Conservation (phyloP, 2,113 vertebrate genomes). For the Catharus bicknelli region DNA sequence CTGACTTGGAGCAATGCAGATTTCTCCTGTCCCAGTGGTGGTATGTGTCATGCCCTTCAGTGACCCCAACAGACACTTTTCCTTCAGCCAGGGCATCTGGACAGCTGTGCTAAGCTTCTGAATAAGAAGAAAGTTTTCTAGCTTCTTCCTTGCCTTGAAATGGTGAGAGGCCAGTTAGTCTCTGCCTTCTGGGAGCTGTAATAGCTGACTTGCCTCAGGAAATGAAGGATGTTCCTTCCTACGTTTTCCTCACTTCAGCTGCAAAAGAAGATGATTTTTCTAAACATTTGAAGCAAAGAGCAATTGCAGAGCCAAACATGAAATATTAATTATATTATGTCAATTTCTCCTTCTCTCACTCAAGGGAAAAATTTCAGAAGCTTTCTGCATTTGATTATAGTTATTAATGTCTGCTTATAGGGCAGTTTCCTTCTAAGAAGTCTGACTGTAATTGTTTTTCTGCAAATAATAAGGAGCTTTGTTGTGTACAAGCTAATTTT, state of each 20-base stretch:
- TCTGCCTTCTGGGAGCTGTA: neutral
- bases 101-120: neutral
- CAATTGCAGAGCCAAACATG: neutral
- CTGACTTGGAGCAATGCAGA: neutral
- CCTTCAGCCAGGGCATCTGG: neutral
- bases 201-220: neutral
- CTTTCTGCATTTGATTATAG: slow-evolving; percentile 9
- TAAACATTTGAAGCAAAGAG: neutral
- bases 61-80: neutral
- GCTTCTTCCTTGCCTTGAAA: neutral
- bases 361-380: neutral
- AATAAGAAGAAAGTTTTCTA: neutral
- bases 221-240: slow-evolving; percentile 9
- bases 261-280: neutral
- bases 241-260: neutral
- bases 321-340: neutral
- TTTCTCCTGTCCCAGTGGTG: neutral
- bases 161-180: neutral
- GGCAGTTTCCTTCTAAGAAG: neutral
- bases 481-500: neutral
- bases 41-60: neutral
- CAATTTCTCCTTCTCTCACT: neutral
- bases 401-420: neutral
- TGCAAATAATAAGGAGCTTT: neutral
- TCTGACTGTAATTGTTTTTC: neutral